Conservation (phyloP, 2,888 invertebrate genomes). For the Hyposoter dolosus region DNA sequence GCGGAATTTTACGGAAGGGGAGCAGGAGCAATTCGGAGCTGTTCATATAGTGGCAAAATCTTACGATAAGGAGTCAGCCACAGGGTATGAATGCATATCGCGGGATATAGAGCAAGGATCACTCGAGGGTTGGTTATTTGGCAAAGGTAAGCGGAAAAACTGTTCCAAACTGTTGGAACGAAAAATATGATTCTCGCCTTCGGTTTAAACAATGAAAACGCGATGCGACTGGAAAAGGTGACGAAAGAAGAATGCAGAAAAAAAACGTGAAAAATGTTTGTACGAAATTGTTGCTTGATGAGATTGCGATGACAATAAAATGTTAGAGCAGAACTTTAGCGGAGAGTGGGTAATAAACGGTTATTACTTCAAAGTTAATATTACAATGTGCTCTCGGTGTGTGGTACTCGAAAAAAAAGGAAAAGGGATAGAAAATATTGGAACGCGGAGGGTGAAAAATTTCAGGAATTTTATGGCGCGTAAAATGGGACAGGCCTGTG, state of each 20-base stretch:
- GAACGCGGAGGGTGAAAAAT: constrained; percentile 31
- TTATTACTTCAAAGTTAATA: constrained; percentile 24
- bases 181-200: background rate
- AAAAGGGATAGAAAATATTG: background rate
- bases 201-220: background rate
- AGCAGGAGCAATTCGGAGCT: constrained; percentile 11
- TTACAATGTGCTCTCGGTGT: constrained; percentile 18
- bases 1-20: constrained; percentile 22
- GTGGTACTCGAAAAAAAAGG: background rate
- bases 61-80: constrained; percentile 48
- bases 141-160: constrained; percentile 58
- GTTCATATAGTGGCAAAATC: constrained; percentile 23
- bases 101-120: constrained; percentile 10
- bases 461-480: constrained; percentile 58
- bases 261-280: background rate
- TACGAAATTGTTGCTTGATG: background rate
- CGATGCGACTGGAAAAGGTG: no score
- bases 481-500: constrained; percentile 46
- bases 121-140: constrained; percentile 24
- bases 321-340: background rate
- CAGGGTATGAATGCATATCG: background rate
- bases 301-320: background rate
- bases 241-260: background rate
- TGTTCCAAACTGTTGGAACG: constrained; percentile 29
- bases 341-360: background rate